Evolutionary conservation across 2,888 invertebrate species (phyloP), one percentile per base, ranked within the genome.

Genomic region (Tyria jacobaeae): DNA sequence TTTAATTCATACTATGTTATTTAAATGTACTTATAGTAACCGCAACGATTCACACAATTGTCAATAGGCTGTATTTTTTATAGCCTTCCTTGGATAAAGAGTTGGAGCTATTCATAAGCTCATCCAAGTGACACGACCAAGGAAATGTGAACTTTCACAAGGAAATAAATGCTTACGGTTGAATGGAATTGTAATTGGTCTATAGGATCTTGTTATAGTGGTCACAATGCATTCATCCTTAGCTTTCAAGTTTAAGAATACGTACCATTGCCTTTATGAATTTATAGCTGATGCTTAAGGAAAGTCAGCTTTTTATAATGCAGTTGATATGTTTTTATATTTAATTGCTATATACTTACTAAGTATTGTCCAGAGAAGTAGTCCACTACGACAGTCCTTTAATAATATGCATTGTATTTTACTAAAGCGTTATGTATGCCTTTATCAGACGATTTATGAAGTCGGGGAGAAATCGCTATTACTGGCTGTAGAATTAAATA

Each of bases 71-170:
- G 71, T 77, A 75, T 79, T 77, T 73, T 78, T 76, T 75, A 75
- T 75, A 76, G 74, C 73, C 74, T 75, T 73, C 67, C 66, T 70
- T 73, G 79, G 70, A 81, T 81, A 83, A 82, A 79, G 76, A 75
- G 68, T 67, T 66, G 66, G 57, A 60, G 64, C 76, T 82, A 81
- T 84, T 84, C 81, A 81, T 78, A 78, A 75, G 66, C 75, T 75
- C 76, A 80, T 70, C 75, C 74, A 70, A 73, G 69, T 76, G 75
- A 71, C 63, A 70, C 64, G 66, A 64, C 85, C 82, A 85, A 66
- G 67, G 64, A 63, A 70, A 68, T 60, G 27, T 70, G 85, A 73
- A 57, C 82, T 72, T 49, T 75, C 49, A 61, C 79, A 71, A 71
- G 55, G 64, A 35, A 70, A 60, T 52, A 39, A 61, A 57, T 57